These are phyloP conservation scores for Axea sp. DNA, from an alignment of 2,888 invertebrate species.

Conservation along the genomic window DNA sequence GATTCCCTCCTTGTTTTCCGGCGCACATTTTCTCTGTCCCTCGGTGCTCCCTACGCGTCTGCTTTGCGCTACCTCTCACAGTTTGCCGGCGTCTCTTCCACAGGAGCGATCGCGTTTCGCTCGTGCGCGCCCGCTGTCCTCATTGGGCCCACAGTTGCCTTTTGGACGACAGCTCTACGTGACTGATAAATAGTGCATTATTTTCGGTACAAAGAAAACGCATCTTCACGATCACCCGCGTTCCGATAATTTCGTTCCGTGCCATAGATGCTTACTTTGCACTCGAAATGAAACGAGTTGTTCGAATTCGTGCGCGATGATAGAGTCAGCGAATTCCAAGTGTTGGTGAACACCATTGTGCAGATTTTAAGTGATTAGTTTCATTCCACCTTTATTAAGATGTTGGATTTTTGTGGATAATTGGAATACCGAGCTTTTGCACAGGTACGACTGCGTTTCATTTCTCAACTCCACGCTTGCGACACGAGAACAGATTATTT, in stretches of 20 bases:
- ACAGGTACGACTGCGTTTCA: constrained; percentile 9
- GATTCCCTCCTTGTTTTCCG: constrained; percentile 27
- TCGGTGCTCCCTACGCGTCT: constrained; percentile 68
- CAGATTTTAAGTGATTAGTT: constrained; percentile 30
- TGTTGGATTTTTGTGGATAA: constrained; percentile 24
- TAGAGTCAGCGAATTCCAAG: constrained; percentile 10
- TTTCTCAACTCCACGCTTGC: neutral
- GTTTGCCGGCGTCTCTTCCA: constrained; percentile 76
- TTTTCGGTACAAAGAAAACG: neutral
- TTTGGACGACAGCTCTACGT: constrained; percentile 8
- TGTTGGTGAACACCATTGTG: constrained; percentile 39
- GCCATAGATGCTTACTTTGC: neutral
- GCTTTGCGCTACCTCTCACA: constrained; percentile 69
- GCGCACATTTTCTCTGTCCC: constrained; percentile 44
- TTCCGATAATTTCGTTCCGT: neutral
- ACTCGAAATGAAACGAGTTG: neutral
- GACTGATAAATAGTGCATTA: too few relatives aligned
- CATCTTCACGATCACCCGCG: neutral
- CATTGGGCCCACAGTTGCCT: neutral
- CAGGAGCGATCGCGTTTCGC: constrained; percentile 67
- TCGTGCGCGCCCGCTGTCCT: neutral
- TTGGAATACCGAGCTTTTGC: constrained; percentile 11
- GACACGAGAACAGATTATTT: too few relatives aligned
- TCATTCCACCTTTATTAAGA: neutral
- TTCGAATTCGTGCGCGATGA: constrained; percentile 11